Evolutionary conservation across 2,113 vertebrate genomes (phyloP), one percentile per base, ranked within the genome.

Genomic region (Mus pahari): DNA sequence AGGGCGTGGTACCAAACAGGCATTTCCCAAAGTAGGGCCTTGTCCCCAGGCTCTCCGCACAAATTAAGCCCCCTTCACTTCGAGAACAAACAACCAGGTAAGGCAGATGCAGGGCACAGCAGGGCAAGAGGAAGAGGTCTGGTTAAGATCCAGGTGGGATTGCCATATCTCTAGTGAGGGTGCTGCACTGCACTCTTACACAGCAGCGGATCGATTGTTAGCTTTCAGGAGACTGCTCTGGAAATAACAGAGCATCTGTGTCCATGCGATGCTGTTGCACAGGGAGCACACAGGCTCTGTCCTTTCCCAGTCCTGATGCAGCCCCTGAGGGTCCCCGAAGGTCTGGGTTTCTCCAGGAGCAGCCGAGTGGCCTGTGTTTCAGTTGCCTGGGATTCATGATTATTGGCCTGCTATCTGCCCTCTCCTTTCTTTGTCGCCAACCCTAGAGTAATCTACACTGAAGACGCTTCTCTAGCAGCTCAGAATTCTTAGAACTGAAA

Each of bases 1-100:
- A 53, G 84, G 92, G 92, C 39, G 89, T 68, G 33, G 96, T 90
- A 96, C 81, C 89, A 88, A 95, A 92, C 13, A 77, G 45, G 36
- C 39, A n/a, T 79, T 81, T 83, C 58, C 79, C 93, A 92, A 97
- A 94, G 3, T 45, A 75, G 92, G 87, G 73, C 42, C 79, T 84
- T 20, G 71, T 74, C 62, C 22, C 22, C 0, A 83, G 45, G 79
- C 8, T 81, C 81, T 66, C 42, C 3, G 42, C 66, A 95, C 95
- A 94, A 97, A 95, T 24, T 58, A 82, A 96, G 89, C 77, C 89
- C 66, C 55, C 66, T 89, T 50, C 60, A 4, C 1, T 1, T 13
- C 22, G 68, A 89, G 94, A 95, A 97, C 92, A 73, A 83, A 79
- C 48, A 93, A 53, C 62, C 70, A 48, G 53, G 33, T 82, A 91